Conservation (phyloP, 53 echinoderm and acorn worm species). For the Crossaster papposus region DNA sequence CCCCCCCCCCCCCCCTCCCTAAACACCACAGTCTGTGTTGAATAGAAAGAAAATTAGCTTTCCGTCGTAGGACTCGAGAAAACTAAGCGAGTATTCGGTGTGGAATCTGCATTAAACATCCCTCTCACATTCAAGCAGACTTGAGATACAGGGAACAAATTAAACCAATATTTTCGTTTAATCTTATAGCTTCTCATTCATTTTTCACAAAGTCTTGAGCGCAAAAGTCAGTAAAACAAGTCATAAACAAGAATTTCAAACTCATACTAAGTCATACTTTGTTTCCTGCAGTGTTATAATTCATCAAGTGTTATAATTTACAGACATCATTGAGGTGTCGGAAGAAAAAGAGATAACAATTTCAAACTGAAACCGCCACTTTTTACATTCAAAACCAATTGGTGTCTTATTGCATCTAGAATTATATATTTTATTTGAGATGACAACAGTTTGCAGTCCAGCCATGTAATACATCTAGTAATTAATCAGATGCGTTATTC, state of each 20-base stretch:
- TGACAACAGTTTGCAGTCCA: not conserved
- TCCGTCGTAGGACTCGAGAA: slow-evolving; percentile 16
- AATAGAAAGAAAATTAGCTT: slow-evolving; percentile 50
- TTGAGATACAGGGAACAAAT: not conserved
- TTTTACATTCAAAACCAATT: too few species aligned
- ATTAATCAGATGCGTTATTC: not conserved
- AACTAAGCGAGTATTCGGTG: slow-evolving; percentile 19
- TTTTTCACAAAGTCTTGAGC: not conserved
- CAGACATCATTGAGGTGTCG: too few species aligned
- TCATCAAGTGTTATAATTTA: too few species aligned
- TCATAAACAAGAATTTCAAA: too few species aligned
- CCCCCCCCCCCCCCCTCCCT: too few species aligned
- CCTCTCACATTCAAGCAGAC: not conserved
- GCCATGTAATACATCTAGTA: not conserved
- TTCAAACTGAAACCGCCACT: too few species aligned
- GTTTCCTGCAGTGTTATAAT: too few species aligned
- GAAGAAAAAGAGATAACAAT: too few species aligned
- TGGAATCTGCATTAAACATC: slow-evolving; percentile 13
- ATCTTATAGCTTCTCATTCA: not conserved
- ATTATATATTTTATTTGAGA: not conserved
- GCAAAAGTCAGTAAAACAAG: not conserved
- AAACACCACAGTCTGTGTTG: not conserved
- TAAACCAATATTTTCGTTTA: not conserved
- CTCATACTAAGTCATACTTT: too few species aligned
- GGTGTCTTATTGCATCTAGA: not conserved